Percentiles rank a stretch among this genome's conserved stretches.
phyloP scores from a whole-genome alignment of 1,140 invertebrate species.

The Pogonomyrmex californicus region DNA sequence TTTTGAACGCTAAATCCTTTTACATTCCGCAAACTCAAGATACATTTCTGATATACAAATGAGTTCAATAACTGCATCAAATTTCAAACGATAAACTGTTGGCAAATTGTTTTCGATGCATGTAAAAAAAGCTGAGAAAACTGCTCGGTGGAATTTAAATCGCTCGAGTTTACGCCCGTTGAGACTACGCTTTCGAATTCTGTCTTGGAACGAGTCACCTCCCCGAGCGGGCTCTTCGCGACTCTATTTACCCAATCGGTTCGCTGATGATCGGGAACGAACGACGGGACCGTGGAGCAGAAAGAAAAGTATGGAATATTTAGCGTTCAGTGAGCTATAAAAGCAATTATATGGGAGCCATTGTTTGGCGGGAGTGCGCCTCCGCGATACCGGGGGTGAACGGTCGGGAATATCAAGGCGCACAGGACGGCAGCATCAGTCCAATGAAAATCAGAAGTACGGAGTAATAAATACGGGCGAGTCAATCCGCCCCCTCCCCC shows the following conservation, averaged over 20 bases:
- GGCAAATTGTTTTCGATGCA: background rate
- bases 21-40: background rate
- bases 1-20: background rate
- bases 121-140: background rate
- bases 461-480: conserved; percentile 85
- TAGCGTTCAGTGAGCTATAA: conserved; percentile 87
- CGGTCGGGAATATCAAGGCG: conserved; percentile 64
- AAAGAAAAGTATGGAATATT: conserved; percentile 86
- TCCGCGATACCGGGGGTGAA: conserved; percentile 83
- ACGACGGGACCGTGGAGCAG: conserved; percentile 74
- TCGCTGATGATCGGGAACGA: conserved; percentile 81
- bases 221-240: conserved; percentile 46
- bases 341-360: conserved; percentile 86
- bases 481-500: conserved; percentile 78
- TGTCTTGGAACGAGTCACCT: conserved; percentile 74
- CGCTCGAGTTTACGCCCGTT: conserved; percentile 42
- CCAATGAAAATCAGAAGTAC: conserved; percentile 83
- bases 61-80: background rate
- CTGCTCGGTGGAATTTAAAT: conserved; percentile 35
- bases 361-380: conserved; percentile 86
- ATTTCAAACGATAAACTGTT: background rate
- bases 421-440: conserved; percentile 66
- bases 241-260: conserved; percentile 83
- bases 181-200: conserved; percentile 54
- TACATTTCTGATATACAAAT: background rate